Percentiles rank a stretch among this genome's conserved stretches.
phyloP scores from a whole-genome alignment of 2,888 invertebrate genomes.

The Nephrotoma flavescens region DNA sequence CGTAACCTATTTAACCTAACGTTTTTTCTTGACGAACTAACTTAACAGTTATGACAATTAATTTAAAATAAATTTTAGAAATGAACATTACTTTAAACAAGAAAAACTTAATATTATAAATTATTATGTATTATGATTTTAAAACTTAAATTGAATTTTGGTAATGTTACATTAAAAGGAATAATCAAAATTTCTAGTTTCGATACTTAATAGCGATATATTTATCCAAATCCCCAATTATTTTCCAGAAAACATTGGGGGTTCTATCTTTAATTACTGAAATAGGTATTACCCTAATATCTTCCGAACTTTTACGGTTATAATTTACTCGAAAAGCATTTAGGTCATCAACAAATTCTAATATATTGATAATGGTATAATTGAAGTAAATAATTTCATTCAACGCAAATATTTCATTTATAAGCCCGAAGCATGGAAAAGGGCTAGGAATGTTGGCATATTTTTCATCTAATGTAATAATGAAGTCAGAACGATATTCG shows the following conservation, averaged over 20 bases:
- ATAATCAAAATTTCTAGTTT: no score
- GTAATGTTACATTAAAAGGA: neutral
- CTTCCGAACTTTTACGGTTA: neutral
- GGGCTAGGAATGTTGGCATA: neutral
- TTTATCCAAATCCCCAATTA: neutral
- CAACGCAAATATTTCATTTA: conserved; percentile 3
- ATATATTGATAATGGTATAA: neutral
- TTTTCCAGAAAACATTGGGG: conserved; percentile 1
- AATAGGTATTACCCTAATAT: no score
- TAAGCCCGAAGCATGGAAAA: neutral
- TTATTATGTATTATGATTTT: no score
- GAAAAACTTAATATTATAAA: no score
- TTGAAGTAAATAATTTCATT: conserved; percentile 4
- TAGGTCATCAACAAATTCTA: conserved; percentile 1
- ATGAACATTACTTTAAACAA: no score
- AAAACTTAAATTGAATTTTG: no score
- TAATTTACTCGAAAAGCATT: conserved; percentile 4
- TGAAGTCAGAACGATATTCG: neutral
- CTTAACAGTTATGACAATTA: neutral
- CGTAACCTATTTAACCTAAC: conserved; percentile 12
- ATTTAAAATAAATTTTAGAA: no score
- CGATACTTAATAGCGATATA: conserved; percentile 5
- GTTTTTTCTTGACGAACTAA: neutral
- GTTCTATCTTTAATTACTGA: no score
- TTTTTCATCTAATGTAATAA: neutral